phyloP scores from a whole-genome alignment of 2,888 invertebrate species.

The Cartodere bifasciata region DNA sequence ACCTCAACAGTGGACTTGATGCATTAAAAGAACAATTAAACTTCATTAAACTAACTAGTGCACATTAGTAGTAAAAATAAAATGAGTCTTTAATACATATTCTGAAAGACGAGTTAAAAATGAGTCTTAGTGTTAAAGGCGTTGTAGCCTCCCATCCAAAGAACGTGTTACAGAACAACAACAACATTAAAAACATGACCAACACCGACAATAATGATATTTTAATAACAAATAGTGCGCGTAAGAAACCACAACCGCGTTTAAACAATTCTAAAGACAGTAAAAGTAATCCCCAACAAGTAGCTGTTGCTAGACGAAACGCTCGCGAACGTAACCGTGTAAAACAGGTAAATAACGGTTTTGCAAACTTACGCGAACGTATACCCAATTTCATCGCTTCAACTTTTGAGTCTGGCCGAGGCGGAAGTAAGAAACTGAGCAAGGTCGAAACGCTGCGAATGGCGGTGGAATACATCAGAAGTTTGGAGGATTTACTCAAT shows the following conservation, averaged over 20 bases:
- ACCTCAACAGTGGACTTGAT: slow-evolving; percentile 8
- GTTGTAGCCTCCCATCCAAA: too few species aligned
- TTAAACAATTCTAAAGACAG: slow-evolving; percentile 21
- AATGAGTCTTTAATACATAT: too few species aligned
- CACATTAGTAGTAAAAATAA: too few species aligned
- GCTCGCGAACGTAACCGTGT: slow-evolving; percentile 88
- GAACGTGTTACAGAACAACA: slow-evolving; percentile 2
- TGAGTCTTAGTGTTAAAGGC: too few species aligned
- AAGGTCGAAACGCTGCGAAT: slow-evolving; percentile 82
- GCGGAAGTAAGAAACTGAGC: slow-evolving; percentile 64
- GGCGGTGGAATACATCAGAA: slow-evolving; percentile 83
- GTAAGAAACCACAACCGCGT: slow-evolving; percentile 34
- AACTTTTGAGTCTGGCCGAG: slow-evolving; percentile 50
- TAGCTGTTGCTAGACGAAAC: slow-evolving; percentile 78
- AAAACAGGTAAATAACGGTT: slow-evolving; percentile 85
- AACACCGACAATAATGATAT: slow-evolving; percentile 24
- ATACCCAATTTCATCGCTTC: slow-evolving; percentile 73
- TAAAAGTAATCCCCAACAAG: slow-evolving; percentile 47
- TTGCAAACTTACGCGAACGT: slow-evolving; percentile 74
- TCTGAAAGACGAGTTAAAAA: too few species aligned
- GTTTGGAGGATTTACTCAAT: slow-evolving; percentile 61
- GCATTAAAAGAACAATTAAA: too few species aligned
- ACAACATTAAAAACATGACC: slow-evolving; percentile 8
- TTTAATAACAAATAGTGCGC: slow-evolving; percentile 28
- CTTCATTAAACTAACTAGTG: too few species aligned